phyloP scores from a whole-genome alignment of 2,113 vertebrate species.

The Canis aureus region DNA sequence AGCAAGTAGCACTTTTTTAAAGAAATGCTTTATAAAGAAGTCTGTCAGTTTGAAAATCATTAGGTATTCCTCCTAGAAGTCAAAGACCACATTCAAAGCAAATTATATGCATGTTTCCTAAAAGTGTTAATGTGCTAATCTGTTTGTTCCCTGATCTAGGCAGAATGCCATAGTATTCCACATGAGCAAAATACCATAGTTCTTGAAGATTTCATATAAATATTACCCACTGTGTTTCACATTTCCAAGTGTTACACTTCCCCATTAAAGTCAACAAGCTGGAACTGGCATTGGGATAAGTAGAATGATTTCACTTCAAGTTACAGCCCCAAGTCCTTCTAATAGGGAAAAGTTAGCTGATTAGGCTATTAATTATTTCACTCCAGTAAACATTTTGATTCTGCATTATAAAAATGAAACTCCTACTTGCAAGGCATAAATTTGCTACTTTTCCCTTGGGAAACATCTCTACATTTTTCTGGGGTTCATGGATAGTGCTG shows the following conservation, averaged over 20 bases:
- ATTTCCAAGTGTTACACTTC: conserved; percentile 87
- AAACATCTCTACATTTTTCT: conserved; percentile 59
- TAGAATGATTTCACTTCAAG: conserved; percentile 82
- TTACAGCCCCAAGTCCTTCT: conserved; percentile 77
- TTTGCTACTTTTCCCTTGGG: conserved; percentile 48
- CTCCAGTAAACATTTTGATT: conserved; percentile 83
- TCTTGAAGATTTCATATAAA: conserved; percentile 90
- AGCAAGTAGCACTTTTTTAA: conserved; percentile 75
- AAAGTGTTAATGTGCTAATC: conserved; percentile 98
- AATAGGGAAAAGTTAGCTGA: conserved; percentile 82
- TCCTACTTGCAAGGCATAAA: conserved; percentile 47
- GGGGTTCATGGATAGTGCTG: not conserved
- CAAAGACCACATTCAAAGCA: conserved; percentile 90
- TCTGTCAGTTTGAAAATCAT: conserved; percentile 86
- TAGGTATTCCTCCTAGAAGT: conserved; percentile 88
- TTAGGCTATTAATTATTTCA: conserved; percentile 73
- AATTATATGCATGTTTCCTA: conserved; percentile 89
- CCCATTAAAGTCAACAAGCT: conserved; percentile 89
- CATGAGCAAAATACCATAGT: conserved; percentile 88
- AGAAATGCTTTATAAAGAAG: conserved; percentile 83
- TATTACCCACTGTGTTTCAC: conserved; percentile 94
- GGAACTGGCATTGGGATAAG: conserved; percentile 84
- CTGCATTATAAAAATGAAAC: conserved; percentile 81
- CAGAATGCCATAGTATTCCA: conserved; percentile 90
- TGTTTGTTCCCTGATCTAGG: conserved; percentile 96